Conservation (phyloP, 1,140 invertebrate species). For the Platorchestia sp. region DNA sequence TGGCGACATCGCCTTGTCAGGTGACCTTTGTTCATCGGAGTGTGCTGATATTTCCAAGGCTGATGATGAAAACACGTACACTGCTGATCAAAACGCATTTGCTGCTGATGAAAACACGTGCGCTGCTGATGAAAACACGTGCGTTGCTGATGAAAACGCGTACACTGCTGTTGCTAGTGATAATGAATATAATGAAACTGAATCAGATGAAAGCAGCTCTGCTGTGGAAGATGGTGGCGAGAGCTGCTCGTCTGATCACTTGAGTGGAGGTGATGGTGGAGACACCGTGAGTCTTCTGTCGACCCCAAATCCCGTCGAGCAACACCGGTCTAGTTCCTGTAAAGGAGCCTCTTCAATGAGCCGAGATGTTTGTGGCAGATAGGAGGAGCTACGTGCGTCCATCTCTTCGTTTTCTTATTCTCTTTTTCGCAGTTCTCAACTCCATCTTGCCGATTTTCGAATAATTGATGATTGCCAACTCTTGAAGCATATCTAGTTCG, state of each 20-base stretch:
- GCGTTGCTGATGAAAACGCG: background rate
- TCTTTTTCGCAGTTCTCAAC: background rate
- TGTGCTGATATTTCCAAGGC: background rate
- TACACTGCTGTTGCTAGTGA: background rate
- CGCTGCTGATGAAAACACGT: background rate
- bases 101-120: background rate
- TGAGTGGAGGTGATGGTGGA: conserved; percentile 19
- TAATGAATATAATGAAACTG: conserved; percentile 5
- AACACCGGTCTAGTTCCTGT: background rate
- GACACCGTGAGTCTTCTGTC: background rate
- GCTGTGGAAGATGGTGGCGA: background rate
- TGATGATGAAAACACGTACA: background rate
- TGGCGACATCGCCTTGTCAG: background rate
- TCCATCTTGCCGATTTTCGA: background rate
- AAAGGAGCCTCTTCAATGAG: background rate
- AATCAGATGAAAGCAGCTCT: background rate
- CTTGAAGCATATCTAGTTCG: background rate
- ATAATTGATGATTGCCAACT: background rate
- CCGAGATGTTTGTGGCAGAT: background rate
- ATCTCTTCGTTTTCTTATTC: background rate
- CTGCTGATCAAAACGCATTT: background rate
- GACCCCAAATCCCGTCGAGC: background rate
- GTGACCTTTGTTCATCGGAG: background rate
- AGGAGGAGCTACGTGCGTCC: background rate
- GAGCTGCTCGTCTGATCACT: background rate